Evolutionary conservation across 30 jellyfish, hydroid and myxozoan species (phyloP).

Genomic region (Cassiopea xamachana): DNA sequence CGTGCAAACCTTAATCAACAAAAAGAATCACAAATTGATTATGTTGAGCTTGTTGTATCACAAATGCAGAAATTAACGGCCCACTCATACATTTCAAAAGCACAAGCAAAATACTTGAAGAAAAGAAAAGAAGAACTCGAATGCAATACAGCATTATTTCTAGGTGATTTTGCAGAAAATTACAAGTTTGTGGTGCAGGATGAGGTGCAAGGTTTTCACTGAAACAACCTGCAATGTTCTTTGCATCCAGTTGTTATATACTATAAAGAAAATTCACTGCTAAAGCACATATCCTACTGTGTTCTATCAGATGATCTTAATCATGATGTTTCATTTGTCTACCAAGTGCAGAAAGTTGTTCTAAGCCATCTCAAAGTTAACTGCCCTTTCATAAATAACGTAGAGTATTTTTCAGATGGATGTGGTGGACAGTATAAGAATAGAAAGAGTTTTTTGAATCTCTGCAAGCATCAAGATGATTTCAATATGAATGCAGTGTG

Average conservation of each 20-base stretch:
- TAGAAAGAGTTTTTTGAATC: too few relatives aligned
- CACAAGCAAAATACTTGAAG: slow-evolving; percentile 55
- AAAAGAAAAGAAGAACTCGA: slow-evolving; percentile 25
- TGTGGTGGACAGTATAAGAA: too few relatives aligned
- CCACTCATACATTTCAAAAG: slow-evolving; percentile 72
- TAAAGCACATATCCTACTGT: slow-evolving; percentile 40
- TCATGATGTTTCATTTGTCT: slow-evolving; percentile 63
- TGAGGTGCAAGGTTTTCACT: slow-evolving; percentile 62
- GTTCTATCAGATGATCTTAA: slow-evolving; percentile 71
- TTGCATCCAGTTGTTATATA: slow-evolving; percentile 65
- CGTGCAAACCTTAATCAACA: slow-evolving; percentile 38
- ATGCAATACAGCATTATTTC: slow-evolving; percentile 36
- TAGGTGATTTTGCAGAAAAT: slow-evolving; percentile 67
- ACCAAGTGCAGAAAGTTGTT: not conserved
- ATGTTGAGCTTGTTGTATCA: slow-evolving; percentile 54
- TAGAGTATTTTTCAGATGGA: too few relatives aligned
- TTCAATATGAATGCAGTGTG: too few relatives aligned
- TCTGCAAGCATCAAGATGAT: too few relatives aligned
- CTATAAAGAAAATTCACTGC: not conserved
- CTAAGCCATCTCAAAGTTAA: not conserved
- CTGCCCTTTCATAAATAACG: not conserved
- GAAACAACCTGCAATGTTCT: slow-evolving; percentile 68
- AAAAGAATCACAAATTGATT: slow-evolving; percentile 8
- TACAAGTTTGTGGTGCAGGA: slow-evolving; percentile 63
- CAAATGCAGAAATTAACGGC: slow-evolving; percentile 62